phyloP scores from a whole-genome alignment of 2,113 vertebrate genomes.

The Odontesthes bonariensis region DNA sequence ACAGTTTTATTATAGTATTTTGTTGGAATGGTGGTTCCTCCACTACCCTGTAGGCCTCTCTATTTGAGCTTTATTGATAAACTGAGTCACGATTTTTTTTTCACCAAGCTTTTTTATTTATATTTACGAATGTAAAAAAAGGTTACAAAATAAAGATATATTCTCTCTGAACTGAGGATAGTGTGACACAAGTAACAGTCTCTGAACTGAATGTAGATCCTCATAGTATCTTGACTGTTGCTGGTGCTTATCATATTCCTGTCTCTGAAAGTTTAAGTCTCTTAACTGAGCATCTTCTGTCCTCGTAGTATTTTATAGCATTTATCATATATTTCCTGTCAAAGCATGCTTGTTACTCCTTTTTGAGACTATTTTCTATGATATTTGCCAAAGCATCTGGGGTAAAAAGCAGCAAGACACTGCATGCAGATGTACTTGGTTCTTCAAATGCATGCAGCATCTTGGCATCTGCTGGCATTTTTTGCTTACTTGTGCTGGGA shows the following conservation, averaged over 20 bases:
- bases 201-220: conserved; percentile 1
- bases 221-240: neutral
- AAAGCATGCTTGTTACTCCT: neutral
- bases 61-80: neutral
- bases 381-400: neutral
- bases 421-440: conserved; percentile 10
- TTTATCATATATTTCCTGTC: neutral
- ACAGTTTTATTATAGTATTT: too few relatives aligned
- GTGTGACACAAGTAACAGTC: conserved; percentile 4
- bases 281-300: too few relatives aligned
- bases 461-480: neutral
- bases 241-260: neutral
- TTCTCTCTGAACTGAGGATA: conserved; percentile 1
- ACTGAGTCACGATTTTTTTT: too few relatives aligned
- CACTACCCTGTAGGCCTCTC: neutral
- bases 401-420: neutral
- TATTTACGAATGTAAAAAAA: neutral
- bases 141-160: neutral
- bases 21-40: too few relatives aligned
- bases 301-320: neutral
- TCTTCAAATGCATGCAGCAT: neutral
- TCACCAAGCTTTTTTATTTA: neutral
- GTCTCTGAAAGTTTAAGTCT: too few relatives aligned
- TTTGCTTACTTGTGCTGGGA: conserved; percentile 1
- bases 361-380: neutral